Base-by-base conservation (phyloP, 2,888 invertebrate genomes). In the Hypolimnas misippus region DNA sequence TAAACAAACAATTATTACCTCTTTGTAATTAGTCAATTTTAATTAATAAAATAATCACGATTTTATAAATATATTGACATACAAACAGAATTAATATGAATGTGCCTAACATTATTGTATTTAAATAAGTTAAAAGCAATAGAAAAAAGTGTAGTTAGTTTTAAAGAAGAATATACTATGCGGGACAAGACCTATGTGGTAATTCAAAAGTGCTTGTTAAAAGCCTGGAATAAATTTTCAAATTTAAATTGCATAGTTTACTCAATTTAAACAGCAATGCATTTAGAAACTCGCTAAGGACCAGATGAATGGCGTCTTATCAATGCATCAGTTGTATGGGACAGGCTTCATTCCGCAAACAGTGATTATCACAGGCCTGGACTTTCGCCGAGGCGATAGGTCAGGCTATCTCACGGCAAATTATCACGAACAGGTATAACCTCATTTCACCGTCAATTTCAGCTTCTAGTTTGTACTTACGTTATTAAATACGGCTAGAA, bases 321-420 rank as follows among this genome's bases (percentile, higher is more conserved):
- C 31, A 64, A 59, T 49, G 44, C 51, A 62, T 38, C 50, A 52
- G 40, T 56, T 57, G 62, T 64, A 50, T 57, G 40, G 21, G 62
- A 64, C 44, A 52, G 50, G 56, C 38, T 55, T 58, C 62, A 44
- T 63, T 63, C 54, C 53, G 51, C 17, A 60, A 53, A 55, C 54
- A 55, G 64, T 62, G 59, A 63, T 67, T 67, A 69, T 58, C 55
- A 38, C 60, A 57, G 46, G 55, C 64, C 64, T 57, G 50, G 55
- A 68, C 70, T 70, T 70, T 70, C 70, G 61, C 69, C 58, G 53
- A 68, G 68, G 66, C 70, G 66, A 70, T 65, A 69, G 69, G 69
- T 67, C 67, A 62, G 46, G 33, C 63, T 60, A 63, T 63, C 42
- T 66, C 59, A 42, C 52, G 63, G 66, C 61, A 67, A 69, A 65